Conservation (phyloP, 2,888 invertebrate species). For the Muscina levida region DNA sequence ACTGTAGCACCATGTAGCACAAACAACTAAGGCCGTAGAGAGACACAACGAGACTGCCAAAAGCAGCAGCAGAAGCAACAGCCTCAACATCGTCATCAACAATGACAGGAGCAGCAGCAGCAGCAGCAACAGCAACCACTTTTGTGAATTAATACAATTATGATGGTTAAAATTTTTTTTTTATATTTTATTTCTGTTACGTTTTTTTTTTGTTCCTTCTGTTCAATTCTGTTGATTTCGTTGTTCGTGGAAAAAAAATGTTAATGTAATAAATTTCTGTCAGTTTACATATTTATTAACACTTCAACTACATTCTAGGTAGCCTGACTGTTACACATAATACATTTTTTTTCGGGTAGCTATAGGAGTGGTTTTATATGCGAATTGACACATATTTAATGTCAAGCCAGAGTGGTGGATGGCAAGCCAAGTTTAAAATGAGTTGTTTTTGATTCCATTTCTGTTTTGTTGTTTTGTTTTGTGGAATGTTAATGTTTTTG, state of each 20-base stretch:
- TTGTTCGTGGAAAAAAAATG: constrained; percentile 21
- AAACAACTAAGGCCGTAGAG: not conserved
- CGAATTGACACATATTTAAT: not conserved
- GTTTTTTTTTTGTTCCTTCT: constrained; percentile 23
- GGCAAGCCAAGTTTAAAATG: no score
- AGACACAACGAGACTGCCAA: constrained; percentile 37
- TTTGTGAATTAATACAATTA: constrained; percentile 59
- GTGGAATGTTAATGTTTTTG: no score
- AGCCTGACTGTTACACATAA: no score
- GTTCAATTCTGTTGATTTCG: no score
- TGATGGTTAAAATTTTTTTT: constrained; percentile 27
- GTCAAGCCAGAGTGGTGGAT: no score
- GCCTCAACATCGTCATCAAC: constrained; percentile 18
- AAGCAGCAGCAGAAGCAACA: constrained; percentile 21
- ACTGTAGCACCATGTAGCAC: no score
- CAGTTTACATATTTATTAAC: constrained; percentile 49
- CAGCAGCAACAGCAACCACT: constrained; percentile 20
- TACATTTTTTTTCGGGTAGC: not conserved
- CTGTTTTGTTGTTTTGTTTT: no score
- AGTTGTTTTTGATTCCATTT: no score
- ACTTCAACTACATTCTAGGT: no score
- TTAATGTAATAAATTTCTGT: constrained; percentile 60
- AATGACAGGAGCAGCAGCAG: constrained; percentile 23
- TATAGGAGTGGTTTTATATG: not conserved
- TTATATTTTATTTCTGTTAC: not conserved